Percentiles rank a stretch among this genome's conserved stretches.
Conservation (phyloP, 2,797 vertebrate species). For the Gephyroberyx darwinii region DNA sequence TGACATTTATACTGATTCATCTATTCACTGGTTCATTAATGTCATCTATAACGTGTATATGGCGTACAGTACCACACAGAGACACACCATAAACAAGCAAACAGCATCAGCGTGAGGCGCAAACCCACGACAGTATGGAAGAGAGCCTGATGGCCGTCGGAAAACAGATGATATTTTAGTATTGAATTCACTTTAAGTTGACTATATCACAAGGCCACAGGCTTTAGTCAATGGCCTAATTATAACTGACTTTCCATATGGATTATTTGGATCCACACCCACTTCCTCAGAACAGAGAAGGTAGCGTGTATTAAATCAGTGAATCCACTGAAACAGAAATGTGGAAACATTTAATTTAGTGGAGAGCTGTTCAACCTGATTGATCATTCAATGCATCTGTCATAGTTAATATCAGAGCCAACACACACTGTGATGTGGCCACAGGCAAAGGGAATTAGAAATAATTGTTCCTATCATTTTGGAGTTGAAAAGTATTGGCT, state of each 20-base stretch:
- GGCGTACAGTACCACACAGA: too few species aligned
- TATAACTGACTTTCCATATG: background rate
- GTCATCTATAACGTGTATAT: too few species aligned
- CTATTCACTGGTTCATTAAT: too few species aligned
- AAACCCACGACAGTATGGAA: background rate
- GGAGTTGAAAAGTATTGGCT: constrained; percentile 23
- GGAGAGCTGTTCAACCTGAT: background rate
- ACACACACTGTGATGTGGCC: background rate
- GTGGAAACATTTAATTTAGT: background rate
- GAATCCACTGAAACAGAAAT: background rate
- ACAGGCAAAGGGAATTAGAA: constrained; percentile 28
- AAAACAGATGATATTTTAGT: background rate
- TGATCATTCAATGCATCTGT: constrained; percentile 7
- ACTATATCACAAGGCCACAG: background rate
- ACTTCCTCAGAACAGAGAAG: too few species aligned
- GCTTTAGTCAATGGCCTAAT: background rate
- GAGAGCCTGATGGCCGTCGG: background rate
- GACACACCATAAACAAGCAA: background rate
- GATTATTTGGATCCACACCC: too few species aligned
- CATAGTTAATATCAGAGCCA: background rate
- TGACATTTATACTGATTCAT: too few species aligned
- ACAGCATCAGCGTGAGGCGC: background rate
- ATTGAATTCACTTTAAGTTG: background rate
- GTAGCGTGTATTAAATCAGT: background rate
- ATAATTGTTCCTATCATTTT: constrained; percentile 20